Percentiles rank a stretch among this genome's conserved stretches.
Evolutionary conservation across 2,797 vertebrate genomes (phyloP).

Genomic region (Catharus ustulatus): DNA sequence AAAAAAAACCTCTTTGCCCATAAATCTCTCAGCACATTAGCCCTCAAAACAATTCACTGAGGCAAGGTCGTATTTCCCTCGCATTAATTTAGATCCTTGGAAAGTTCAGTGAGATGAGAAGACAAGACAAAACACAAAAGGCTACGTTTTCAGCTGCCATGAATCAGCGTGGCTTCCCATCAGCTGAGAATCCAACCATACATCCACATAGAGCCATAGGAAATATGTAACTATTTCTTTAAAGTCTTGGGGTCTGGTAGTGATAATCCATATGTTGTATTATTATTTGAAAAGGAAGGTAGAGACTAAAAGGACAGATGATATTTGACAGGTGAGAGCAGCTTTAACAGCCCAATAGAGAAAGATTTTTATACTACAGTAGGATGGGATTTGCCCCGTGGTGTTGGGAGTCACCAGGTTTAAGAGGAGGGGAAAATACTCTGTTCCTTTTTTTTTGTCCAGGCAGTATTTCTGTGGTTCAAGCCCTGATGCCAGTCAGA

Average conservation of each 20-base stretch:
- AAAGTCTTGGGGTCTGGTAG: not conserved
- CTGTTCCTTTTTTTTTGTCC: not conserved
- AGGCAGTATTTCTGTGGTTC: not conserved
- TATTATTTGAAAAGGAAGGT: constrained; percentile 11
- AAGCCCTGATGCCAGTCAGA: not conserved
- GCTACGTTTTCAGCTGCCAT: not conserved
- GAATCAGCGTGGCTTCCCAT: not conserved
- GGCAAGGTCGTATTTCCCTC: constrained; percentile 52
- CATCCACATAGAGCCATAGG: not conserved
- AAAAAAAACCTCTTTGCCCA: not conserved
- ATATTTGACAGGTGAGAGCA: not conserved
- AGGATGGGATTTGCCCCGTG: rapidly evolving
- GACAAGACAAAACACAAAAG: constrained; percentile 30
- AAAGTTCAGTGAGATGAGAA: constrained; percentile 29
- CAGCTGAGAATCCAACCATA: constrained; percentile 17
- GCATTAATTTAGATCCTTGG: constrained; percentile 51
- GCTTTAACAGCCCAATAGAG: not conserved
- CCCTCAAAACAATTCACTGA: constrained; percentile 59
- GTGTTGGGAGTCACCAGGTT: not conserved
- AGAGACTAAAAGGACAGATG: not conserved
- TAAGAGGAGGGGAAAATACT: not conserved
- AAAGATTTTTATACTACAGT: not conserved
- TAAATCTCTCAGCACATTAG: constrained; percentile 68
- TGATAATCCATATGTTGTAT: not conserved
- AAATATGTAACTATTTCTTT: constrained; percentile 17